A percentile compares a stretch with the other conserved stretches of the same genome.
These are phyloP conservation scores for Harpalus rufipes DNA, from an alignment of 2,888 invertebrate species.

Conservation along the genomic window DNA sequence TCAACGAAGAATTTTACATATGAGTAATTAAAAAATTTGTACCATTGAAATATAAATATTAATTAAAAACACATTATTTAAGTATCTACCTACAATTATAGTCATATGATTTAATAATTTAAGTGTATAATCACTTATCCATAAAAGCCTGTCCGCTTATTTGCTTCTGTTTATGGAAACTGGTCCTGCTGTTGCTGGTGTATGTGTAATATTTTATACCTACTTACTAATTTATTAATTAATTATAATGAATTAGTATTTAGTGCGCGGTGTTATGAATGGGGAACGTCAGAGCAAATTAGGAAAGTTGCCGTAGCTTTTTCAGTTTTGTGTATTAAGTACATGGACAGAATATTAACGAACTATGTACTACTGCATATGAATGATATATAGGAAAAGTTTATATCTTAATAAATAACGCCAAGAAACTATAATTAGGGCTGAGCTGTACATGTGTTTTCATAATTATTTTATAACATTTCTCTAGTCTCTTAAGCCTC, in stretches of 20 bases:
- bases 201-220: slow-evolving; percentile 45
- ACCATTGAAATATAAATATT: too few relatives aligned
- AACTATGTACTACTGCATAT: slow-evolving; percentile 10
- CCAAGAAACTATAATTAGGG: background rate
- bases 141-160: too few relatives aligned
- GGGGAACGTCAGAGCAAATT: slow-evolving; percentile 5
- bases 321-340: slow-evolving; percentile 27
- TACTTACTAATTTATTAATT: slow-evolving; percentile 44
- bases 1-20: too few relatives aligned
- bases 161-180: slow-evolving; percentile 21
- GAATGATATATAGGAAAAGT: slow-evolving; percentile 16
- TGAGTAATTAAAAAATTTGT: too few relatives aligned
- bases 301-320: slow-evolving; percentile 17
- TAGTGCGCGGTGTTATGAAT: slow-evolving; percentile 26
- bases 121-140: too few relatives aligned
- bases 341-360: slow-evolving; percentile 22
- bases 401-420: slow-evolving; percentile 30
- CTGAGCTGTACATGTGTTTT: background rate
- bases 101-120: too few relatives aligned
- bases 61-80: too few relatives aligned
- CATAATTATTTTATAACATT: background rate
- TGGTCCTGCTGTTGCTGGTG: background rate
- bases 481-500: too few relatives aligned
- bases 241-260: slow-evolving; percentile 39
- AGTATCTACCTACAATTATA: background rate